These are phyloP conservation scores for Polymixis flavicincta DNA, from an alignment of 2,888 invertebrate genomes.

Conservation along the genomic window DNA sequence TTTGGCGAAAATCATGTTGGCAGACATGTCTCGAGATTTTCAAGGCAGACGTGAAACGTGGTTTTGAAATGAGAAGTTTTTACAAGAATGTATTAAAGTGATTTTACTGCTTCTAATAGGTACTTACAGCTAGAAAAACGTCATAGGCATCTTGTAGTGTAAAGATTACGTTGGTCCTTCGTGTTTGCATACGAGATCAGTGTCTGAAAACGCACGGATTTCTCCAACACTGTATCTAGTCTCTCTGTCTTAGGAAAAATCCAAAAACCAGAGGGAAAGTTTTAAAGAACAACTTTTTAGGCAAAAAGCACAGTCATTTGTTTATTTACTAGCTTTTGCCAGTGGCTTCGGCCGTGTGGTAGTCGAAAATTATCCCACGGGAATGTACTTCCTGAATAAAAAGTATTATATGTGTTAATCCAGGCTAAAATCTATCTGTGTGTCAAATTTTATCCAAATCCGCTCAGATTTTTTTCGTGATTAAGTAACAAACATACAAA, in stretches of 20 bases:
- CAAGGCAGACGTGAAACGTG: background rate
- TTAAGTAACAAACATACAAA: too few species aligned
- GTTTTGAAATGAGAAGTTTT: background rate
- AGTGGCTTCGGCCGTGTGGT: too few species aligned
- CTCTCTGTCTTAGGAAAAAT: background rate
- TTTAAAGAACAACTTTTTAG: background rate
- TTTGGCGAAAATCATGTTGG: constrained; percentile 34
- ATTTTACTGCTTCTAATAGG: background rate
- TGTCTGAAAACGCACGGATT: background rate
- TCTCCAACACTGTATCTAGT: too few species aligned
- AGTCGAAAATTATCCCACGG: too few species aligned
- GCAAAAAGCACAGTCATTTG: background rate
- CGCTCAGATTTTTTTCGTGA: too few species aligned
- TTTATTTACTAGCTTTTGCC: background rate
- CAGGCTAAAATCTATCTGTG: too few species aligned
- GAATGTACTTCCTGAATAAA: too few species aligned
- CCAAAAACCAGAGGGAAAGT: background rate
- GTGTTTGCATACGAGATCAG: background rate
- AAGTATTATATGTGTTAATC: too few species aligned
- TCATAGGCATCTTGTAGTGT: background rate
- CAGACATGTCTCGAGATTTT: constrained; percentile 13
- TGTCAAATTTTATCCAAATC: too few species aligned
- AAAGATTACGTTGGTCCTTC: background rate
- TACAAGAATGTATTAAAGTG: background rate
- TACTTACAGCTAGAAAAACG: background rate